Evolutionary conservation across 2,797 vertebrate species (phyloP).

Genomic region (Naso thynnoides): DNA sequence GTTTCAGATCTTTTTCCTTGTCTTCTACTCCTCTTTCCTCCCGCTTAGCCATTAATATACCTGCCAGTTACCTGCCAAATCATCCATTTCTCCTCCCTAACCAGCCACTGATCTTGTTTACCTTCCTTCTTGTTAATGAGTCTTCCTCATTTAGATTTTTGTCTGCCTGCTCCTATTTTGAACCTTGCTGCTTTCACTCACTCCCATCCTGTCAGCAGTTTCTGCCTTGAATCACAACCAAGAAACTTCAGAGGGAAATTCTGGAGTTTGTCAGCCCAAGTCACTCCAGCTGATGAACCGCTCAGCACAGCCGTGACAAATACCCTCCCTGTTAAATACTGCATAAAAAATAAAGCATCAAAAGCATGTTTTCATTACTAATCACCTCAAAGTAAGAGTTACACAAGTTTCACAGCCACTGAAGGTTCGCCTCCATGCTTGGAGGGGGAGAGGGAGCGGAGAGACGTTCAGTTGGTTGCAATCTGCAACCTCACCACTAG

Average conservation of each 20-base stretch:
- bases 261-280: background rate
- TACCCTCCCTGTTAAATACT: too few species aligned
- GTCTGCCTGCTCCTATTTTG: background rate
- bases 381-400: too few species aligned
- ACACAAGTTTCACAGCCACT: too few species aligned
- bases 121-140: background rate
- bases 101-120: background rate
- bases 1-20: background rate
- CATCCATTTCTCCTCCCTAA: too few species aligned
- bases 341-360: too few species aligned
- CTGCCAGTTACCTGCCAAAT: background rate
- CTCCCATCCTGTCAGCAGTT: background rate
- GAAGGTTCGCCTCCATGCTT: too few species aligned
- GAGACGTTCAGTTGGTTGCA: too few species aligned
- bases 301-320: background rate
- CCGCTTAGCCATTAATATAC: background rate
- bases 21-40: background rate
- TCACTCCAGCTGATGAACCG: background rate
- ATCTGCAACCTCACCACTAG: too few species aligned
- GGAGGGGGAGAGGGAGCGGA: too few species aligned
- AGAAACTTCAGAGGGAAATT: background rate
- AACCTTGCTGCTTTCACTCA: conserved; percentile 4
- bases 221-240: conserved; percentile 5
- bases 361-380: too few species aligned
- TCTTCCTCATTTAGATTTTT: background rate